phyloP scores from a whole-genome alignment of 2,113 vertebrate genomes.

The Zeus faber region DNA sequence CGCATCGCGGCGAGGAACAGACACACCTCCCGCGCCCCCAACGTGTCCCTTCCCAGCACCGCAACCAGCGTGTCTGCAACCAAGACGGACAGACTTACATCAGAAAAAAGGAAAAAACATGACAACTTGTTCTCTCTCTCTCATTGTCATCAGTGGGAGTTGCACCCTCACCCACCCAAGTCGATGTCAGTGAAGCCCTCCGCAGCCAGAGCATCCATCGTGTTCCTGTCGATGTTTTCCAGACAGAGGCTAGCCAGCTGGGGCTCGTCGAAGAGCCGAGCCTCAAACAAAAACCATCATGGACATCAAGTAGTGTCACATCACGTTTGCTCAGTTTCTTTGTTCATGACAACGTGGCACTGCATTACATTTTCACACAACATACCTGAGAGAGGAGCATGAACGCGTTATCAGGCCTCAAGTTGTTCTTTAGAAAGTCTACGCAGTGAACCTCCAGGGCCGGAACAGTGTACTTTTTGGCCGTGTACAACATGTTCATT shows the following conservation, averaged over 20 bases:
- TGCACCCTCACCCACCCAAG: too few relatives aligned
- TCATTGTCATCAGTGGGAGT: too few relatives aligned
- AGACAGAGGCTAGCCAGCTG: conserved; percentile 95
- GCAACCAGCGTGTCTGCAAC: conserved; percentile 89
- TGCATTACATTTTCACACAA: too few relatives aligned
- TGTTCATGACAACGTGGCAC: too few relatives aligned
- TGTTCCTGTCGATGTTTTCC: conserved; percentile 98
- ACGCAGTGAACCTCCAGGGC: conserved; percentile 95
- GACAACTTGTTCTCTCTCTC: too few relatives aligned
- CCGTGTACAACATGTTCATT: conserved; percentile 96
- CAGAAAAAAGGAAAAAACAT: neutral
- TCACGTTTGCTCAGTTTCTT: too few relatives aligned
- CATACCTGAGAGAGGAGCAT: conserved; percentile 96
- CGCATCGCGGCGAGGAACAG: conserved; percentile 90
- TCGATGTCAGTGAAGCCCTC: conserved; percentile 97
- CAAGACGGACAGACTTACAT: neutral
- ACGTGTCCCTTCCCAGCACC: conserved; percentile 90
- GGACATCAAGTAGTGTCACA: too few relatives aligned
- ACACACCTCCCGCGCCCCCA: conserved; percentile 92
- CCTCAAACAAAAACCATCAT: conserved; percentile 74
- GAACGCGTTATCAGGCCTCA: conserved; percentile 92
- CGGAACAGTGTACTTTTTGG: conserved; percentile 96
- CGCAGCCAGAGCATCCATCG: conserved; percentile 87
- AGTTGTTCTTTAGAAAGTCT: conserved; percentile 96
- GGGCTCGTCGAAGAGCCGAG: conserved; percentile 94